Conservation (phyloP, 2,797 vertebrate species). For the Cynodonichthys magdalenae region DNA sequence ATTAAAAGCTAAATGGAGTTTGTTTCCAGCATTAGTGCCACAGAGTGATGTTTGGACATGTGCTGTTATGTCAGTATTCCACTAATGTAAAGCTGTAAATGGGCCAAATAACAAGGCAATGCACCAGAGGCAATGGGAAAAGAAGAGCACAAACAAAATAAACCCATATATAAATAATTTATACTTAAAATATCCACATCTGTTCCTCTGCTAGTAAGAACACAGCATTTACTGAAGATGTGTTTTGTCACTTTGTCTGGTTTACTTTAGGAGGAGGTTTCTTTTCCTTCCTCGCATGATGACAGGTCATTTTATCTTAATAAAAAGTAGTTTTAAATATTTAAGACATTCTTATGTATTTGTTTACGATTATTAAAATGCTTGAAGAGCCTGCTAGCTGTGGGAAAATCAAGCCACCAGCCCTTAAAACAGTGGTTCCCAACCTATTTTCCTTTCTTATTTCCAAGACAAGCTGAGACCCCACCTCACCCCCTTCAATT, state of each 20-base stretch:
- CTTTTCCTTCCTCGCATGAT: background rate
- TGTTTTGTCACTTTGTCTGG: background rate
- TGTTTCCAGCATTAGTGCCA: background rate
- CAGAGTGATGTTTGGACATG: background rate
- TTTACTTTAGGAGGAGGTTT: background rate
- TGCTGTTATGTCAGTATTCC: constrained; percentile 1
- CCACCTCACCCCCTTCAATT: too few species aligned
- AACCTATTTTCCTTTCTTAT: too few species aligned
- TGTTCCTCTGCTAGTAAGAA: background rate
- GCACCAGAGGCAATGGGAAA: background rate
- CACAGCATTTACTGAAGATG: background rate
- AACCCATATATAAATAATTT: background rate
- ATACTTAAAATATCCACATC: background rate
- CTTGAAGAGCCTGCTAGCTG: constrained; percentile 1
- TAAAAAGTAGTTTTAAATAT: background rate
- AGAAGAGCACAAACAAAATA: background rate
- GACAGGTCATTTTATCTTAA: background rate
- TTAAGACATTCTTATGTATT: background rate
- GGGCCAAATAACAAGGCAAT: constrained; percentile 4
- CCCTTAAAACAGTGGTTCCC: background rate
- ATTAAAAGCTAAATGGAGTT: background rate
- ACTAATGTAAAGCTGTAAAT: constrained; percentile 4
- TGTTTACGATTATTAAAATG: constrained; percentile 2
- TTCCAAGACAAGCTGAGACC: too few species aligned
- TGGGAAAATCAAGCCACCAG: constrained; percentile 10